phyloP scores from a whole-genome alignment of 1,140 invertebrate genomes.

The Pissodes strobi region DNA sequence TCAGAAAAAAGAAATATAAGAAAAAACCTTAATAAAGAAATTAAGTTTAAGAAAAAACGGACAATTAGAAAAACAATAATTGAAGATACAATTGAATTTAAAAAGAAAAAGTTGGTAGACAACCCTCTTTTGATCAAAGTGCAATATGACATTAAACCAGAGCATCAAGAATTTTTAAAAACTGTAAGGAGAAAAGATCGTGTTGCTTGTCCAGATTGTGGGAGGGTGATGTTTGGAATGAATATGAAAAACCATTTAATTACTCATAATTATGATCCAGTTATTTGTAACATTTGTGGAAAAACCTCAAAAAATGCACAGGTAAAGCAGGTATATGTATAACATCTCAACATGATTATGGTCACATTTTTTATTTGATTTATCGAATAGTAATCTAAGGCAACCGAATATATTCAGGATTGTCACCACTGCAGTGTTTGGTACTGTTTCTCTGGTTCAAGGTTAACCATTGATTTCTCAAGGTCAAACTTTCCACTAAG shows the following conservation, averaged over 20 bases:
- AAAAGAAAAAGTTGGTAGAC: not conserved
- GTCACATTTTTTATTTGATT: not conserved
- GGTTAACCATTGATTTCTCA: too few species aligned
- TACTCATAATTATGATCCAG: slow-evolving; percentile 29
- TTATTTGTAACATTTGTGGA: slow-evolving; percentile 26
- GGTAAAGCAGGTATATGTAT: not conserved
- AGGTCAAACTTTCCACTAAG: too few species aligned
- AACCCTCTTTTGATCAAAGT: not conserved
- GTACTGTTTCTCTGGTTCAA: too few species aligned
- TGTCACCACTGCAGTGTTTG: too few species aligned
- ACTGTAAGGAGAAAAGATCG: slow-evolving; percentile 18
- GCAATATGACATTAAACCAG: slow-evolving; percentile 19
- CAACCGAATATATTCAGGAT: too few species aligned
- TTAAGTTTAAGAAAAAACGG: slow-evolving; percentile 15
- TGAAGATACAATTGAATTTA: slow-evolving; percentile 5
- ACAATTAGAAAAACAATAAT: not conserved
- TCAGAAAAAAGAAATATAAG: not conserved
- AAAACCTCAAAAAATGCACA: slow-evolving; percentile 33
- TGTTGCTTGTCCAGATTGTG: slow-evolving; percentile 20
- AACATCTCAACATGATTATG: not conserved
- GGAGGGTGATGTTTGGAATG: slow-evolving; percentile 17
- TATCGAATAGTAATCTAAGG: not conserved
- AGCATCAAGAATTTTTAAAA: slow-evolving; percentile 22
- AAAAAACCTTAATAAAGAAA: not conserved
- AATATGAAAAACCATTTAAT: slow-evolving; percentile 30